Base-by-base conservation (phyloP, 2,113 vertebrate genomes). In the Gymnorhina tibicen region DNA sequence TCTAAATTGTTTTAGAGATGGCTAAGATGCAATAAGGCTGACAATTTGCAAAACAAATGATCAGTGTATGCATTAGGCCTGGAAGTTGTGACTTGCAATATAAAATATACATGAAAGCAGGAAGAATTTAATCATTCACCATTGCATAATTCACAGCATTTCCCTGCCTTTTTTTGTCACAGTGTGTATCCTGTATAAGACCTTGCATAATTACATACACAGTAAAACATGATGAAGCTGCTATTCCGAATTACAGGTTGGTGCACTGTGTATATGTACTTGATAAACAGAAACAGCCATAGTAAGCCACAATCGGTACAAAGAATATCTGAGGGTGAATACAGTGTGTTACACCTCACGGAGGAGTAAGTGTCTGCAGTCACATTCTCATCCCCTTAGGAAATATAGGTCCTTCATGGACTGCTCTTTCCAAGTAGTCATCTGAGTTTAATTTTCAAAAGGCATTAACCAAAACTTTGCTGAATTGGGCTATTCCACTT, bases 31-130 rank as follows among this genome's bases (percentile, higher is more conserved):
- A 93, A 64, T 75, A 91, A 79, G 33, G 35, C 62, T 90, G 82
- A 82, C 70, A 95, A 42, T 21, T 69, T 58, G 26, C 41, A 82
- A 94, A 97, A 94, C 63, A 92, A 91, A 94, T 94, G 68, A 83
- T 76, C 69, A 83, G 24, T 9, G 21, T n/a, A 70, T 49, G 41
- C 58, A 49, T 63, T 68, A 87, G 74, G 35, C 53, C 62, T 56
- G n/a, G 33, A 82, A 95, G 49, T 67, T 87, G 66, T 66, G 62
- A 94, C 73, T 56, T 93, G 62, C 33, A 44, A 17, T 55, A 73
- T 83, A 85, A 94, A 91, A 89, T 66, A 90, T 27, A 85, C 41
- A 55, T 35, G 46, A 87, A 83, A 89, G 70, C 16, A 33, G 27
- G 37, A 93, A 50, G 75, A 82, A 78, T 59, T 90, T 67, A 66